These are phyloP conservation scores for Xenopus laevis DNA, from an alignment of 2,113 vertebrate species.

Conservation along the genomic window DNA sequence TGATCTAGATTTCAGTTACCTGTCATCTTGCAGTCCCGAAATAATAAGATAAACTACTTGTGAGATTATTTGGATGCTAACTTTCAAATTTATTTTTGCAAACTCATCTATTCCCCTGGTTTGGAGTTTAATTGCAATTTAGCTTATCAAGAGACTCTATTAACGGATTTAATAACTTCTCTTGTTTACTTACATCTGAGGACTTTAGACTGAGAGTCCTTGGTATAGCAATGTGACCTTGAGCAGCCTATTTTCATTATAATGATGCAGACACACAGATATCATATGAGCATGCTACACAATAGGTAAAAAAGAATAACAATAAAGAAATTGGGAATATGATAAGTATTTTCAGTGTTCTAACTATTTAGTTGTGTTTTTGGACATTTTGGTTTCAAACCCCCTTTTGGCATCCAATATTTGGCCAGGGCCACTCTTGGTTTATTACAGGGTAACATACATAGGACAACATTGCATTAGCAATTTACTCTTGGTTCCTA, in stretches of 20 bases:
- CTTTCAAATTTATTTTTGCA: not conserved
- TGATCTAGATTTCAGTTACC: not conserved
- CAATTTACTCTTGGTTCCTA: no score
- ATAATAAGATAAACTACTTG: constrained; percentile 4
- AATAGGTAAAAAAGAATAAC: no score
- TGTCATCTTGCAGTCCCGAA: constrained; percentile 12
- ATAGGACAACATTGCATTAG: no score
- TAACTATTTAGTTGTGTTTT: no score
- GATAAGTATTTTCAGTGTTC: no score
- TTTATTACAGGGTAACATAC: no score
- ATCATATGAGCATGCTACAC: no score
- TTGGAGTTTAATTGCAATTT: constrained; percentile 15
- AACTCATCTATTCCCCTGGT: constrained; percentile 31
- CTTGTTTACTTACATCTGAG: constrained; percentile 9
- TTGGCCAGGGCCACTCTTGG: no score
- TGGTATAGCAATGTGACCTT: constrained; percentile 28
- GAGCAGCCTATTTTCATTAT: not conserved
- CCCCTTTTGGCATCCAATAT: no score
- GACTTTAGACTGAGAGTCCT: constrained; percentile 19
- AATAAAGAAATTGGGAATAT: no score
- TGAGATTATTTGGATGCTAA: not conserved
- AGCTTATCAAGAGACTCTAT: constrained; percentile 22
- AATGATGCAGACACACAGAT: no score
- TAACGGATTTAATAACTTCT: constrained; percentile 19
- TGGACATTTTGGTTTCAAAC: no score